Evolutionary conservation across 2,113 vertebrate genomes (phyloP).

Genomic region (Carassius auratus): DNA sequence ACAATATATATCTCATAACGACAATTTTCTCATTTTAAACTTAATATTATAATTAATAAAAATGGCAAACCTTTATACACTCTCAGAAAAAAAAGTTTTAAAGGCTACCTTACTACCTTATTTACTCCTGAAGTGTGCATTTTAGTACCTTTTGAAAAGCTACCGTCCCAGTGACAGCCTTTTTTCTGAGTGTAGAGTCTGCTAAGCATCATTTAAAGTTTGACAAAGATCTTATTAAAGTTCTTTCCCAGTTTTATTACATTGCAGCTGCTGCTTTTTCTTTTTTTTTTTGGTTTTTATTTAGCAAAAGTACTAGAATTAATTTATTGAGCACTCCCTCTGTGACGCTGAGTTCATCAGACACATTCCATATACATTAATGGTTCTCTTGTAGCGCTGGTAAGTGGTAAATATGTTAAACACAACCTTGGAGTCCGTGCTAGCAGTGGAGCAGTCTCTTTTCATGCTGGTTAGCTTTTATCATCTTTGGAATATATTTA

Average conservation of each 20-base stretch:
- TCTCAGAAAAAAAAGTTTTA: neutral
- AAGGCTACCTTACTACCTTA: neutral
- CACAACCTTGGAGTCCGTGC: constrained; percentile 8
- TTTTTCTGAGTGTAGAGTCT: neutral
- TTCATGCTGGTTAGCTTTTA: constrained; percentile 39
- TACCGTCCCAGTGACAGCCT: neutral
- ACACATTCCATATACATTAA: constrained; percentile 17
- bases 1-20: neutral
- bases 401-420: constrained; percentile 33
- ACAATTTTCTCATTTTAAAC: neutral
- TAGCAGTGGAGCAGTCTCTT: neutral
- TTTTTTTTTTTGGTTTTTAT: neutral
- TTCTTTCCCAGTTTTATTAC: neutral
- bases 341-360: neutral
- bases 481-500: constrained; percentile 44
- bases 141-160: neutral
- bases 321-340: neutral
- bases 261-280: neutral
- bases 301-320: neutral
- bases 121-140: neutral
- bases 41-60: neutral
- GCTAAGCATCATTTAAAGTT: neutral
- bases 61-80: neutral
- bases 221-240: neutral
- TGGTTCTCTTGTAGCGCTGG: neutral